phyloP scores from a whole-genome alignment of 2,113 vertebrate species.

The Scartelaos histophorus region DNA sequence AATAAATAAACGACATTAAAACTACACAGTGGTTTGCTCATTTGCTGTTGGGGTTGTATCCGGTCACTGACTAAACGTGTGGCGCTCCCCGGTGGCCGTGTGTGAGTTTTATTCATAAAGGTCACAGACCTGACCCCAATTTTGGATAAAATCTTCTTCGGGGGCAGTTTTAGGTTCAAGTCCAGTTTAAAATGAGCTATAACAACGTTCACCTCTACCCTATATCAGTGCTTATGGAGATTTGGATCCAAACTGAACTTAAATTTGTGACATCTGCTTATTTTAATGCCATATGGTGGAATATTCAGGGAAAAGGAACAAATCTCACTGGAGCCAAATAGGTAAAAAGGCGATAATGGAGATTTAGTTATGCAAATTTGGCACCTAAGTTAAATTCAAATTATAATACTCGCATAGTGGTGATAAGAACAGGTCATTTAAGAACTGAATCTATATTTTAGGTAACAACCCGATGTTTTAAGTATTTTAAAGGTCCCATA shows the following conservation, averaged over 20 bases:
- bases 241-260: not conserved
- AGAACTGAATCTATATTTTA: no score
- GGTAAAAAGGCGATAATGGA: no score
- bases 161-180: not conserved
- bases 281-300: no score
- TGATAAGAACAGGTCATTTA: no score
- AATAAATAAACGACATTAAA: slow-evolving; percentile 9
- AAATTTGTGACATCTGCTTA: not conserved
- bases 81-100: not conserved
- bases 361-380: no score
- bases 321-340: no score
- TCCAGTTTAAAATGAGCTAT: not conserved
- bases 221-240: no score
- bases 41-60: slow-evolving; percentile 21
- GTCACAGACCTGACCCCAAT: not conserved
- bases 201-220: not conserved
- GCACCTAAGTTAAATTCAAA: no score
- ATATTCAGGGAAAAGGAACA: no score
- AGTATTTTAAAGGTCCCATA: no score
- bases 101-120: slow-evolving; percentile 14
- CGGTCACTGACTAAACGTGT: slow-evolving; percentile 7
- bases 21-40: slow-evolving; percentile 15
- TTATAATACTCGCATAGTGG: no score
- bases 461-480: no score
- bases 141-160: not conserved